phyloP scores from a whole-genome alignment of 1,140 invertebrate species.

The Scylla paramamosain region DNA sequence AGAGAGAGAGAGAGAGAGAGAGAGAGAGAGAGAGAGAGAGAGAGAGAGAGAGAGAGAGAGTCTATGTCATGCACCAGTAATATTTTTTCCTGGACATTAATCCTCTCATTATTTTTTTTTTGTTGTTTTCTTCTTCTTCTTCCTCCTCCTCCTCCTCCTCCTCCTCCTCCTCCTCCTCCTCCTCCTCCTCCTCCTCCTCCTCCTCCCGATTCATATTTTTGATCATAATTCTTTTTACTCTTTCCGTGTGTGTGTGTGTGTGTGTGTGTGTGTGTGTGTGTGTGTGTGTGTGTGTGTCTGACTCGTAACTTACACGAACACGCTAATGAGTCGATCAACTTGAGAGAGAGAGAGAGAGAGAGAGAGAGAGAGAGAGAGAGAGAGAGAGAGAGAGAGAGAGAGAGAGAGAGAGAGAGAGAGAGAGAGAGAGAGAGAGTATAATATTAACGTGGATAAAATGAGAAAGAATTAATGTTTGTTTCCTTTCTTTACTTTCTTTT shows the following conservation, averaged over 20 bases:
- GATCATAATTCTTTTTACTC: neutral
- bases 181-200: neutral
- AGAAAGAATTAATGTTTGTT: neutral
- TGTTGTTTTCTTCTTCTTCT: too few relatives aligned
- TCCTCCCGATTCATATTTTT: neutral
- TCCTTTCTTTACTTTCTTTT: too few relatives aligned
- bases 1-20: too few relatives aligned
- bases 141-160: too few relatives aligned
- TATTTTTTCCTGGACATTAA: too few relatives aligned
- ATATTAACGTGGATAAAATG: neutral
- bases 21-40: too few relatives aligned
- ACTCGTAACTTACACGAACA: neutral
- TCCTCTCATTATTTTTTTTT: too few relatives aligned
- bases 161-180: too few relatives aligned
- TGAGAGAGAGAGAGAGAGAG: constrained; percentile 1
- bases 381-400: neutral
- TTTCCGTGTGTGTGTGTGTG: neutral
- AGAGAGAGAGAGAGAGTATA: neutral
- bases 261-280: constrained; percentile 20
- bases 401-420: constrained; percentile 23
- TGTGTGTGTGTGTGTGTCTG: neutral
- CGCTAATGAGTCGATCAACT: neutral
- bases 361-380: neutral
- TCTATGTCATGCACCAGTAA: too few relatives aligned
- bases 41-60: too few relatives aligned